A percentile compares a stretch with the other conserved stretches of the same genome.
phyloP scores from a whole-genome alignment of 2,113 vertebrate species.

The Nymphicus hollandicus region DNA sequence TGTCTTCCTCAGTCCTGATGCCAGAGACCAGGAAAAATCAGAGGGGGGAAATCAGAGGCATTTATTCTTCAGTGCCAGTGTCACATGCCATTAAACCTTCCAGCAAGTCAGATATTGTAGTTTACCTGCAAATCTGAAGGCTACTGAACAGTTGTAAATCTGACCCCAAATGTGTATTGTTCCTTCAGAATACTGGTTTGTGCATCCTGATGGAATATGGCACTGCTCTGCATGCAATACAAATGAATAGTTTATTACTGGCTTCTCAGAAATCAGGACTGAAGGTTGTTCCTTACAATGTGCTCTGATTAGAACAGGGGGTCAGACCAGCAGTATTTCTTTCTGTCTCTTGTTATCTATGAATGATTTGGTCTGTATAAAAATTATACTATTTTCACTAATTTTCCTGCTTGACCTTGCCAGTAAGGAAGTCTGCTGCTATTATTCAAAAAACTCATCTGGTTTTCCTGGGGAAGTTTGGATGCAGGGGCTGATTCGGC shows the following conservation, averaged over 20 bases:
- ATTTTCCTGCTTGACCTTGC: neutral
- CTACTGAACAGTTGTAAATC: neutral
- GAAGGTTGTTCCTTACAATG: constrained; percentile 19
- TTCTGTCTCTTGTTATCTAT: neutral
- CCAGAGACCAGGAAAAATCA: neutral
- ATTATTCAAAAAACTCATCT: neutral
- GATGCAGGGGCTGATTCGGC: neutral
- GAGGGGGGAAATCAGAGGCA: neutral
- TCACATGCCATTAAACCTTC: neutral
- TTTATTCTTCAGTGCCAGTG: neutral
- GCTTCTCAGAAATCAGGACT: constrained; percentile 32
- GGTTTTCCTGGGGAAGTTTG: neutral
- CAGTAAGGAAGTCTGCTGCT: neutral
- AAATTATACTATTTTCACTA: neutral
- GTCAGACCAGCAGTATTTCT: neutral
- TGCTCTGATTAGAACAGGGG: constrained; percentile 29
- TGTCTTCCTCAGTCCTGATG: neutral
- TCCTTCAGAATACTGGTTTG: neutral
- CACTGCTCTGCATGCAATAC: neutral
- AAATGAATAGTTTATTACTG: constrained; percentile 33
- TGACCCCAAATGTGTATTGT: neutral
- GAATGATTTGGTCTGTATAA: neutral
- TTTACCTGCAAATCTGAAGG: neutral
- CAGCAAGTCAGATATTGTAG: neutral
- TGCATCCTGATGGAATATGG: constrained; percentile 9